Conservation (phyloP, 1,140 invertebrate species). For the Homarus americanus region DNA sequence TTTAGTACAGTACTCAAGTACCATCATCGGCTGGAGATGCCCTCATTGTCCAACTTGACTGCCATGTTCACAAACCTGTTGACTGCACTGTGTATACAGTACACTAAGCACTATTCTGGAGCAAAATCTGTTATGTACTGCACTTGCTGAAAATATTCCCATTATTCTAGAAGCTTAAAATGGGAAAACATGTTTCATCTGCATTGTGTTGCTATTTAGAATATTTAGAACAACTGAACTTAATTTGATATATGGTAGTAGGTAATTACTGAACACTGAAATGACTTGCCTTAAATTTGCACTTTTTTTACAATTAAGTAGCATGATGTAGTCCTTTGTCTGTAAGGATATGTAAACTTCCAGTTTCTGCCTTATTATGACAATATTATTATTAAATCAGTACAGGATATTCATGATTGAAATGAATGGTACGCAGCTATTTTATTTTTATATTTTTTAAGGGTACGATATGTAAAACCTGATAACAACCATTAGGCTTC, state of each 20-base stretch:
- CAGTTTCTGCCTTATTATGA: constrained; percentile 18
- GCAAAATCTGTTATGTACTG: not conserved
- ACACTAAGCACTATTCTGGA: not conserved
- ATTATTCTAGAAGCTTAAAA: not conserved
- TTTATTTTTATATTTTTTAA: not conserved
- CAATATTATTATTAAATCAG: not conserved
- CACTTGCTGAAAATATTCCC: not conserved
- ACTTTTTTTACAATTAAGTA: constrained; percentile 39
- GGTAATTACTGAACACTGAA: constrained; percentile 22
- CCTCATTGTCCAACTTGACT: not conserved
- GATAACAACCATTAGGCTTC: not conserved
- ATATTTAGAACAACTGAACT: not conserved
- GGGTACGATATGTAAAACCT: not conserved
- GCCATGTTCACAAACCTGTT: not conserved
- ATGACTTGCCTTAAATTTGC: constrained; percentile 56
- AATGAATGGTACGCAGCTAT: not conserved
- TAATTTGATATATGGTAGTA: constrained; percentile 18
- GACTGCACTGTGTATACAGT: too few species aligned
- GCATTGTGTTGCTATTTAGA: constrained; percentile 2
- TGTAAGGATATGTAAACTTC: constrained; percentile 22
- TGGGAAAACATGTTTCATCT: not conserved
- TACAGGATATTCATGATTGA: not conserved
- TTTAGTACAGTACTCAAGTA: not conserved
- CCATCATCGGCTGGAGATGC: not conserved
- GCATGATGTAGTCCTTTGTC: constrained; percentile 32